Base-by-base conservation (phyloP, 2,888 invertebrate species). In the Azorinus chamasolen region DNA sequence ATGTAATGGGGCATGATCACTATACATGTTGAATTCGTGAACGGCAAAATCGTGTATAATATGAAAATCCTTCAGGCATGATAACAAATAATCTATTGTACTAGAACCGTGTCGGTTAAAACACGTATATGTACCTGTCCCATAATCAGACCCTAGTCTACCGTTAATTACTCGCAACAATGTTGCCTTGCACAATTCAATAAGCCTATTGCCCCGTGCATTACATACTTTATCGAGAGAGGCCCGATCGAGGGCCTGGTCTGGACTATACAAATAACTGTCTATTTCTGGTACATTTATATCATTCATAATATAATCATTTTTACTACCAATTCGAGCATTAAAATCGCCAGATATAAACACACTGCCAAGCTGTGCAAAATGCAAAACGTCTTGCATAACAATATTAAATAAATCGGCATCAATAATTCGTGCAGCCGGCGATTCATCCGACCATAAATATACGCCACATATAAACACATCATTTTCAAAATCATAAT, bases 261-360 rank as follows among this genome's bases (percentile, higher is more conserved):
- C 57, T 18, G 57, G 57, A 14, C 6, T 37, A 57, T 57, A 57
- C 39, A 12, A 3, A 5, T 57, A 39, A 41, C n/a, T 12, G 41
- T 57, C 57, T 5, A 54, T 27, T 20, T 10, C n/a, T 10, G 20
- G n/a, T 5, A 41, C 20, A 41, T 41, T 18, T 41, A 14, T 43
- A 41, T 57, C 57, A 43, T 39, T 2, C 6, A 41, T 14, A 20
- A 57, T 57, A 57, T 41, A 57, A 41, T 57, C 57, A n/a, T 14
- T 2, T 41, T 18, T 25, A 4, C n/a, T 6, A 50, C 71, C 76
- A 50, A 70, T 45, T 32, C 65, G 43, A 16, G 51, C n/a, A 50
- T 71, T 71, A 24, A 71, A 50, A 51, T 76, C 76, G 39, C 70
- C 76, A 18, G 32, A 20, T 24, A 76, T 25, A 61, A 24, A 59